Base-by-base conservation (phyloP, 2,797 vertebrate genomes). In the Rousettus madagascariensis region DNA sequence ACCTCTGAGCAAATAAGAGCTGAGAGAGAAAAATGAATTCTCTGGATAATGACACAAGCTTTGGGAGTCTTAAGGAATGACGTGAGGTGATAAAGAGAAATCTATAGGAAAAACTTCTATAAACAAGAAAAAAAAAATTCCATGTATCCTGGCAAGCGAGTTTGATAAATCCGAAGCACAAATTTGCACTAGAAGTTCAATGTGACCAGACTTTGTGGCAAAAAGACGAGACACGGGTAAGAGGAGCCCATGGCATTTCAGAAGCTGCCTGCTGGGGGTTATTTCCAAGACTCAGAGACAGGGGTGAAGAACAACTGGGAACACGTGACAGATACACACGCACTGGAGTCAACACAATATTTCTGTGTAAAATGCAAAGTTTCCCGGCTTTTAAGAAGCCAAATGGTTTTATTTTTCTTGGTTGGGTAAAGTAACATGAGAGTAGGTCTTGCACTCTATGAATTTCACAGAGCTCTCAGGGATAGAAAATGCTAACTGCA, bases 401-500 rank as follows among this genome's bases (percentile, higher is more conserved):
- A 74, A 59, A 86, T 77, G 55, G 85, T 55, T 89, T 38, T 63
- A 13, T 83, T 57, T 79, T 80, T 33, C n/a, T 80, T 88, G 19
- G 11, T 63, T 41, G 36, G 46, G 71, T 89, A 95, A 77, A 85
- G 53, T 82, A 89, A 49, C 46, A 33, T 41, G 65, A 65, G 46
- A 77, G 3, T 5, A 30, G 79, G 12, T 75, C 83, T 80, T 86
- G 46, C n/a, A 33, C 66, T 90, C 95, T 66, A 0, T 0, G 72
- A 59, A 92, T 95, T 55, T 61, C 5, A 43, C 61, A 33, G 1
- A 86, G 95, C 87, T 19, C 16, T 30, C 84, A 1, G 0, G 95
- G 93, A 86, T 91, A 90, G 90, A 78, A 91, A 97, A 97, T 11
- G 92, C 97, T 69, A 88, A 96, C 87, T 94, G 5, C 78, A 36